Percentiles rank a stretch among this genome's conserved stretches.
phyloP scores from a whole-genome alignment of 2,113 vertebrate species.

The Eulemur macaco region DNA sequence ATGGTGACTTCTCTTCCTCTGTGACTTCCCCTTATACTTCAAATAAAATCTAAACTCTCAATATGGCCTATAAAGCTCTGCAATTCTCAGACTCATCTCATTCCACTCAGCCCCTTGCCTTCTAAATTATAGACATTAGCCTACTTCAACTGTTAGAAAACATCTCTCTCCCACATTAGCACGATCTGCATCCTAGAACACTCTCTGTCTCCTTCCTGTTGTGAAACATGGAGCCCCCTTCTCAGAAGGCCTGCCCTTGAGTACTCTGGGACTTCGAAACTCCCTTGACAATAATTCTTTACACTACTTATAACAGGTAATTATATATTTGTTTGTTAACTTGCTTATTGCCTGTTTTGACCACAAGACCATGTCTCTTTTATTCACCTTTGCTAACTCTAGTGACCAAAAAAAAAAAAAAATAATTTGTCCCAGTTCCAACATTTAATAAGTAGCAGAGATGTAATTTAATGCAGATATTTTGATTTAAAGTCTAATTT shows the following conservation, averaged over 20 bases:
- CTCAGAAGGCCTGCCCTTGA: background rate
- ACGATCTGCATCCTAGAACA: background rate
- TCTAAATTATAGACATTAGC: background rate
- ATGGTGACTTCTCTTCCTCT: background rate
- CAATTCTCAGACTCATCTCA: background rate
- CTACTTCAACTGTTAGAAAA: background rate
- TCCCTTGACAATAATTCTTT: background rate
- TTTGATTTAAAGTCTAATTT: constrained; percentile 5
- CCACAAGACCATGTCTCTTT: background rate
- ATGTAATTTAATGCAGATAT: background rate
- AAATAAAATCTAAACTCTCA: background rate
- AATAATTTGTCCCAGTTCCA: background rate
- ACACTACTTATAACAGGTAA: background rate
- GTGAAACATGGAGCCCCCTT: background rate
- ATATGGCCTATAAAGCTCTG: background rate
- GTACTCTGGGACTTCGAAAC: background rate
- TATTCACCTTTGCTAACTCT: background rate
- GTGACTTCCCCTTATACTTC: background rate
- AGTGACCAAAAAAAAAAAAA: background rate
- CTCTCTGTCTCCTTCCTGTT: background rate
- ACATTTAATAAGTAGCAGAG: background rate
- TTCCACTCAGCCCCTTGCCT: background rate
- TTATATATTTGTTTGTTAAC: background rate
- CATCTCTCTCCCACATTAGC: background rate
- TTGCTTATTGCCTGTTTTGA: background rate